Conservation (phyloP, 2,888 invertebrate species). For the Ennomos erosarius region DNA sequence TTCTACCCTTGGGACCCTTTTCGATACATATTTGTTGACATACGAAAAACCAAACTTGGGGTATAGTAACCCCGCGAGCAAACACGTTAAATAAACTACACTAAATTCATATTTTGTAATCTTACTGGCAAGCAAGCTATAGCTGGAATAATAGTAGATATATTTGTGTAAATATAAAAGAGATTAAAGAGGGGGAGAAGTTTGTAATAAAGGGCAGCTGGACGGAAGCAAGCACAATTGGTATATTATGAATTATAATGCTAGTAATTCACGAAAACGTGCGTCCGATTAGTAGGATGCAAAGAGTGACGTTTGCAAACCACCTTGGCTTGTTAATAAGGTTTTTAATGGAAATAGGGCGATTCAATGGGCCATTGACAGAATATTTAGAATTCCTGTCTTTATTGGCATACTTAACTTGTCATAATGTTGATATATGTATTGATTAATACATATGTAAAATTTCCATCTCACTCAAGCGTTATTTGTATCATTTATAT, state of each 20-base stretch:
- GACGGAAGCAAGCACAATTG: conserved; percentile 36
- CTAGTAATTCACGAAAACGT: conserved; percentile 33
- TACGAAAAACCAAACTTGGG: conserved; percentile 35
- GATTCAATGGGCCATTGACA: too few species aligned
- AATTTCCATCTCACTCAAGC: neutral
- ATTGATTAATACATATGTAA: neutral
- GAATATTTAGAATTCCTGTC: too few species aligned
- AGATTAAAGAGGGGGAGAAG: conserved; percentile 34
- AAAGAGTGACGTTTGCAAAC: conserved; percentile 9
- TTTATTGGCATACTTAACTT: too few species aligned
- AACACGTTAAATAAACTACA: conserved; percentile 55
- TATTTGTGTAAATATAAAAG: conserved; percentile 46
- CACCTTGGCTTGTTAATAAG: neutral
- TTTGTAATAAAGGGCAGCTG: conserved; percentile 33
- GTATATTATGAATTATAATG: too few species aligned
- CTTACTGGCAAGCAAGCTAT: conserved; percentile 49
- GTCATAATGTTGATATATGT: neutral
- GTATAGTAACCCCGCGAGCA: conserved; percentile 34
- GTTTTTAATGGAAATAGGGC: too few species aligned
- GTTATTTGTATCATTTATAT: too few species aligned
- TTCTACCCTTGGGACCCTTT: conserved; percentile 29
- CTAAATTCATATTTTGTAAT: conserved; percentile 61
- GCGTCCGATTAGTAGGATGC: conserved; percentile 24
- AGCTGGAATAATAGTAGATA: conserved; percentile 51
- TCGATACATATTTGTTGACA: conserved; percentile 36